Evolutionary conservation across 2,797 vertebrate species (phyloP).

Genomic region (Valencia hispanica): DNA sequence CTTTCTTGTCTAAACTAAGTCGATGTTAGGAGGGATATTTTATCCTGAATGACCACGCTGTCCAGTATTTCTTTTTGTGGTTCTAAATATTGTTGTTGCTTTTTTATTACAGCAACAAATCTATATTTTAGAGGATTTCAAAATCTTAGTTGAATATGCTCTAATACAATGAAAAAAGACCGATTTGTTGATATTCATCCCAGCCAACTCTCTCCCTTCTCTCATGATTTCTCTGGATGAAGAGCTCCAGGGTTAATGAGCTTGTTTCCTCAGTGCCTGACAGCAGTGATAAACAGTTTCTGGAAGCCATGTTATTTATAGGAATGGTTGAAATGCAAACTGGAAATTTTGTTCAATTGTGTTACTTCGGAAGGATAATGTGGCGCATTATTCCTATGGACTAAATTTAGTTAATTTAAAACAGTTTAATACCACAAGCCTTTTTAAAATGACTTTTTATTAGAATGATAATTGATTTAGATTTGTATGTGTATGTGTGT

Average conservation of each 20-base stretch:
- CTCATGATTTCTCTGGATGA: neutral
- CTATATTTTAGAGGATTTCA: neutral
- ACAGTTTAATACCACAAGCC: neutral
- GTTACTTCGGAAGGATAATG: neutral
- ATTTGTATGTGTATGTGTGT: no score
- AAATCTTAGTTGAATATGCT: neutral
- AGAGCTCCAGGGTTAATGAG: conserved; percentile 4
- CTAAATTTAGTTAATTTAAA: neutral
- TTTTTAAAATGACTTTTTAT: neutral
- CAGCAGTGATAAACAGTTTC: neutral
- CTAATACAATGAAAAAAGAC: neutral
- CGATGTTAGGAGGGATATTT: neutral
- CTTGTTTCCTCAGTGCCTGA: neutral
- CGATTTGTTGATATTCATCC: neutral
- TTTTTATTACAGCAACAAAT: neutral
- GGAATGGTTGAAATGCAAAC: neutral
- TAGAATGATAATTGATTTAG: no score
- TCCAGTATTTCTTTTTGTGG: neutral
- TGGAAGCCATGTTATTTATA: neutral
- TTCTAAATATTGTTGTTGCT: neutral
- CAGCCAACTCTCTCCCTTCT: neutral
- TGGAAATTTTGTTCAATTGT: neutral
- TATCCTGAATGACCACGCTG: neutral
- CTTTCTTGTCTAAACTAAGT: neutral
- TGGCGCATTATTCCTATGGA: neutral